A percentile compares a stretch with the other conserved stretches of the same genome.
phyloP scores from a whole-genome alignment of 2,888 invertebrate genomes.

The Pyrrhia umbra region DNA sequence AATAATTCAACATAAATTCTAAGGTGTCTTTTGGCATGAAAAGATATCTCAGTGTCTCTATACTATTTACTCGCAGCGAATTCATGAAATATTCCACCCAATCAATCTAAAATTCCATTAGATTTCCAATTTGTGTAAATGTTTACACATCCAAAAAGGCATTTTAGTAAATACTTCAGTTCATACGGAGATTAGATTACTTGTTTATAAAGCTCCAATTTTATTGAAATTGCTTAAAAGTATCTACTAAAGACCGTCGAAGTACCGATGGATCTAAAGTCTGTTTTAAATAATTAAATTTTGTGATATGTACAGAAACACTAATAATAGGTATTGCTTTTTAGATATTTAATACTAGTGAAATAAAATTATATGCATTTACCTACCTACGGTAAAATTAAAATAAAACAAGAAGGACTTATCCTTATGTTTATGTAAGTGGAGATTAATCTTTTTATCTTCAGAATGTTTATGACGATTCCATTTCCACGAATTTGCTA shows the following conservation, averaged over 20 bases:
- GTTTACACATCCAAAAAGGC: slow-evolving; percentile 54
- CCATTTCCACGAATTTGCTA: background rate
- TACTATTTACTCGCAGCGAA: slow-evolving; percentile 17
- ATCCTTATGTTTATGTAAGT: too few relatives aligned
- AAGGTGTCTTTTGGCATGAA: slow-evolving; percentile 40
- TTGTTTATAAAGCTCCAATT: slow-evolving; percentile 41
- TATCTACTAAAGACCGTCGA: slow-evolving; percentile 6
- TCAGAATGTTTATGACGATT: background rate
- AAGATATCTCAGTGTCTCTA: slow-evolving; percentile 23
- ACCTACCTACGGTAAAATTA: too few relatives aligned
- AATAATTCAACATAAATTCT: slow-evolving; percentile 40
- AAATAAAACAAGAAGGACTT: too few relatives aligned
- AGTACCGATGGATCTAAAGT: too few relatives aligned
- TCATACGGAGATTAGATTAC: slow-evolving; percentile 53
- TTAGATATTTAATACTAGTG: too few relatives aligned
- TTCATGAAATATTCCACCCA: slow-evolving; percentile 55
- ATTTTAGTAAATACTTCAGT: slow-evolving; percentile 44
- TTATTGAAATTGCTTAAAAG: slow-evolving; percentile 21
- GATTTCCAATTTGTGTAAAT: slow-evolving; percentile 56
- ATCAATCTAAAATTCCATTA: slow-evolving; percentile 58
- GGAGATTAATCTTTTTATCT: too few relatives aligned
- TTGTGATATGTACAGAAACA: too few relatives aligned
- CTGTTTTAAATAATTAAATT: too few relatives aligned
- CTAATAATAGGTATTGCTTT: too few relatives aligned
- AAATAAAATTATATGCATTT: too few relatives aligned